Percentiles rank a stretch among this genome's conserved stretches.
These are phyloP conservation scores for Uromys caudimaculatus DNA, from an alignment of 2,797 vertebrate species.

Conservation along the genomic window DNA sequence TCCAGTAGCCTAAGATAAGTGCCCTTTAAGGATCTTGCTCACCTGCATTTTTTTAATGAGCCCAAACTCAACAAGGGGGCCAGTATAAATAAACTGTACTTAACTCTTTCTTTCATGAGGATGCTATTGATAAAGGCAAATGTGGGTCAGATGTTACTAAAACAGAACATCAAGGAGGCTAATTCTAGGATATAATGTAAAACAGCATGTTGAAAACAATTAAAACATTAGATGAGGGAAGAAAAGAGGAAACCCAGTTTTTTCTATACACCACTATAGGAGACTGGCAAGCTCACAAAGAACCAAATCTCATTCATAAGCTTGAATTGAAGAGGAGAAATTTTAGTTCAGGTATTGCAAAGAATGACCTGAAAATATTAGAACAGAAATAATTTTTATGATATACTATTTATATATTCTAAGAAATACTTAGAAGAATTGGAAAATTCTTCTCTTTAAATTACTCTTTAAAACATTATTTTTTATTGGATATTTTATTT, in stretches of 20 bases:
- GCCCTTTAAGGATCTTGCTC: neutral
- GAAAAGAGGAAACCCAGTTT: neutral
- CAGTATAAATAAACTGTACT: neutral
- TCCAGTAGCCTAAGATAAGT: neutral
- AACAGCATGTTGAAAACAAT: neutral
- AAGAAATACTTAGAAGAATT: neutral
- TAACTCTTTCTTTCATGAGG: neutral
- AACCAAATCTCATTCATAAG: neutral
- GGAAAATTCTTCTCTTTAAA: neutral
- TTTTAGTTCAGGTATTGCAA: constrained; percentile 22
- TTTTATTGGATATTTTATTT: no score
- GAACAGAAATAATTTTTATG: neutral
- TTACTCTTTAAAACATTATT: neutral
- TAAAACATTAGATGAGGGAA: neutral
- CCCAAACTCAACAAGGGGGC: neutral
- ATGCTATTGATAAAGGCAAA: neutral
- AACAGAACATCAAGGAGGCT: neutral
- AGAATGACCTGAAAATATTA: neutral
- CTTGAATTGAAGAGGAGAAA: neutral
- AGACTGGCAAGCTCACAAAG: neutral
- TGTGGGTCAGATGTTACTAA: neutral
- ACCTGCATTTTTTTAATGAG: constrained; percentile 51
- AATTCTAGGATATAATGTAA: neutral
- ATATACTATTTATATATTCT: neutral
- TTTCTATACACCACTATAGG: neutral